These are phyloP conservation scores for Volucella inanis DNA, from an alignment of 2,888 invertebrate genomes.

Conservation along the genomic window DNA sequence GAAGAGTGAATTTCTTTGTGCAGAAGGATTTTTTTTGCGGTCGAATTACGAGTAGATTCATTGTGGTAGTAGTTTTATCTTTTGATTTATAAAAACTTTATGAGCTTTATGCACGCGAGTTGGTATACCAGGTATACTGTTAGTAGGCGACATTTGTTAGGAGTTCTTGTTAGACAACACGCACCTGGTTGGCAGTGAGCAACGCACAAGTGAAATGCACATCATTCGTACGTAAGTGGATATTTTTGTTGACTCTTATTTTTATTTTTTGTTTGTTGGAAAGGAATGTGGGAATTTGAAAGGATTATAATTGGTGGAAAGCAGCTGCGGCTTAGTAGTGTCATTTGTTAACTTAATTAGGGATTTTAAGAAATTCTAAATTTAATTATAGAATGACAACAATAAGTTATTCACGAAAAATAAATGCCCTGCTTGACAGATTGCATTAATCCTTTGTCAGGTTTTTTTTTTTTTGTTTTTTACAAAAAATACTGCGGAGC, in stretches of 20 bases:
- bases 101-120: constrained; percentile 8
- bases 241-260: too few relatives aligned
- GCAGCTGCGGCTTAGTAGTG: neutral
- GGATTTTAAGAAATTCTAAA: too few relatives aligned
- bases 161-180: neutral
- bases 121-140: neutral
- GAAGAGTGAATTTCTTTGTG: neutral
- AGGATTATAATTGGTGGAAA: neutral
- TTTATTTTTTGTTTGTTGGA: neutral
- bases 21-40: constrained; percentile 30
- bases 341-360: neutral
- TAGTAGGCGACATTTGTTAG: neutral
- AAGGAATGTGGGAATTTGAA: neutral
- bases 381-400: too few relatives aligned
- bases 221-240: neutral
- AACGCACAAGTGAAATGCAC: neutral
- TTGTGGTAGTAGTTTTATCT: constrained; percentile 4
- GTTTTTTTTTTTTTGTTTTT: too few relatives aligned
- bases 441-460: too few relatives aligned
- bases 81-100: constrained; percentile 17
- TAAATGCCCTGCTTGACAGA: too few relatives aligned
- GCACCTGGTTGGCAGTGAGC: constrained; percentile 3
- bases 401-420: too few relatives aligned
- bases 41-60: constrained; percentile 32
- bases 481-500: too few relatives aligned